A percentile compares a stretch with the other conserved stretches of the same genome.
These are phyloP conservation scores for Drosophila seclusa DNA, from an alignment of 2,888 invertebrate genomes.

Conservation along the genomic window DNA sequence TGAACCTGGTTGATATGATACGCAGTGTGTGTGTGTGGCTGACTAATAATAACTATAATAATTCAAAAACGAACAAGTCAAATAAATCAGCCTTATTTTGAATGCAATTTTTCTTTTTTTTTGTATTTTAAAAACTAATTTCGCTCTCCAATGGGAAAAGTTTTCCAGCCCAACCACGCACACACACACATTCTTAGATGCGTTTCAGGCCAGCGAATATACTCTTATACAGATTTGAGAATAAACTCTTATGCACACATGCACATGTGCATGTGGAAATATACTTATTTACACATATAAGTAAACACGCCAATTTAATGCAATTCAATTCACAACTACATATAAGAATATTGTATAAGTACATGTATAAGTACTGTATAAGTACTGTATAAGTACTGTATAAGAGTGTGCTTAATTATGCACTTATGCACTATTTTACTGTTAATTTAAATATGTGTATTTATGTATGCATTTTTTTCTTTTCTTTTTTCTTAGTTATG, in stretches of 20 bases:
- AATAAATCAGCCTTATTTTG: constrained; percentile 79
- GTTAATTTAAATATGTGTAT: constrained; percentile 17
- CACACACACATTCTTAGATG: constrained; percentile 43
- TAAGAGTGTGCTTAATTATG: constrained; percentile 27
- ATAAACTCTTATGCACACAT: background rate
- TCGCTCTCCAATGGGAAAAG: constrained; percentile 63
- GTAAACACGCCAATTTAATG: constrained; percentile 49
- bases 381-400: constrained; percentile 5
- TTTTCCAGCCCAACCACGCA: constrained; percentile 30
- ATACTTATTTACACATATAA: constrained; percentile 41
- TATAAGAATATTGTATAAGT: background rate
- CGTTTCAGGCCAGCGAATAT: constrained; percentile 32
- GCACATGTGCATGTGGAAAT: constrained; percentile 7
- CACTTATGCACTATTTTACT: constrained; percentile 19
- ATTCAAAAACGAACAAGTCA: constrained; percentile 76
- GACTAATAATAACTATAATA: constrained; percentile 31
- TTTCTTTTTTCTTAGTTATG: constrained; percentile 55
- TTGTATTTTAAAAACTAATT: constrained; percentile 60
- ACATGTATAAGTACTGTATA: background rate
- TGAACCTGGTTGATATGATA: constrained; percentile 71
- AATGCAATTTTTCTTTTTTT: constrained; percentile 64
- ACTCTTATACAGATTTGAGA: background rate
- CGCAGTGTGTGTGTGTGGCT: constrained; percentile 22
- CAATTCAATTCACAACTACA: constrained; percentile 26
- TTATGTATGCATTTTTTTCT: constrained; percentile 30